A percentile compares a stretch with the other conserved stretches of the same genome.
Conservation (phyloP, 2,888 invertebrate genomes). For the Cheilosia urbana region DNA sequence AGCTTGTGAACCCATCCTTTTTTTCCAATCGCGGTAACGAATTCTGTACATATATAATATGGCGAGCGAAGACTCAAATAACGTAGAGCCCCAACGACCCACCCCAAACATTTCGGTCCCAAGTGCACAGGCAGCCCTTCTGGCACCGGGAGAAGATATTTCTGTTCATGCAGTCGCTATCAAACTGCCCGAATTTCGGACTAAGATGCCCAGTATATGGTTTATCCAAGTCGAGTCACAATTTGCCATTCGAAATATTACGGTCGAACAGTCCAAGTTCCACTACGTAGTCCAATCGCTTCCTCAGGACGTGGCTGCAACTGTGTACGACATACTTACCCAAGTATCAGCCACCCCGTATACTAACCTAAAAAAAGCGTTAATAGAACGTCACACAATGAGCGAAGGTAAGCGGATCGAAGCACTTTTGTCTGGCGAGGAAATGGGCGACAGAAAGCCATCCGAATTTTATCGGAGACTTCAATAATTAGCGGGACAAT, state of each 20-base stretch:
- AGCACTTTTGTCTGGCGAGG: constrained; percentile 5
- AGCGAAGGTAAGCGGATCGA: constrained; percentile 5
- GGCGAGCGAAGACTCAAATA: neutral
- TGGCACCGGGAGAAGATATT: neutral
- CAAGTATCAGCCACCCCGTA: constrained; percentile 2
- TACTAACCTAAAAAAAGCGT: constrained; percentile 4
- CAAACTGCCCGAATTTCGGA: constrained; percentile 17
- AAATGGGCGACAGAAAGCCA: constrained; percentile 15
- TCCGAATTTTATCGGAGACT: constrained; percentile 14
- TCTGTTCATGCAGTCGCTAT: constrained; percentile 5
- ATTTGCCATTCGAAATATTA: neutral
- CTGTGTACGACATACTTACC: neutral
- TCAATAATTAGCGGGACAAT: constrained; percentile 16
- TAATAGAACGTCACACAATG: constrained; percentile 21
- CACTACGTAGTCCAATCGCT: constrained; percentile 8
- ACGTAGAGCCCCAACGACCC: no score
- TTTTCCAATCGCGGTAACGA: neutral
- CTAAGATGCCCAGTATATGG: constrained; percentile 7
- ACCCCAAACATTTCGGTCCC: neutral
- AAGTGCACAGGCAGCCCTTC: neutral
- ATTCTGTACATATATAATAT: neutral
- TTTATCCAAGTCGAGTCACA: constrained; percentile 17
- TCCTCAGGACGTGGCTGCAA: constrained; percentile 7
- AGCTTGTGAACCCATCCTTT: neutral
- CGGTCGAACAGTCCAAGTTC: constrained; percentile 3